Percentiles rank a stretch among this genome's conserved stretches.
Evolutionary conservation across 2,888 invertebrate species (phyloP).

Genomic region (Tupiocoris notatus): DNA sequence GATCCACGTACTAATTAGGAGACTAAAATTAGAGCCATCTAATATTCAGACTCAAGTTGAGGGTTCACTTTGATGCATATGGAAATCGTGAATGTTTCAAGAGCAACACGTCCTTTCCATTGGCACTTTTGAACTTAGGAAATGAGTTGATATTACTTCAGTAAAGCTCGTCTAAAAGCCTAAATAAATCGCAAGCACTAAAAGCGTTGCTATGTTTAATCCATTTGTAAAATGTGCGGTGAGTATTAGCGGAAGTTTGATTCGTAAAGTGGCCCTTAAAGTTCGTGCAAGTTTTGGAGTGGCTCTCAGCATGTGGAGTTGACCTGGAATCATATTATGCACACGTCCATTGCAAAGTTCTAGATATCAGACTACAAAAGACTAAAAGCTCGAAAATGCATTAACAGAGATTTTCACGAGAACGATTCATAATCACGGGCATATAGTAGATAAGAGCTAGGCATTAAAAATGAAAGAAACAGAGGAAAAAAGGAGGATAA

Average conservation of each 20-base stretch:
- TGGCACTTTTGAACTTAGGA: conserved; percentile 34
- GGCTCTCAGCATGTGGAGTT: too few species aligned
- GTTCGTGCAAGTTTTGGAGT: too few species aligned
- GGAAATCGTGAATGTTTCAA: conserved; percentile 34
- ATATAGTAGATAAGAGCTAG: too few species aligned
- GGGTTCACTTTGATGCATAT: conserved; percentile 21
- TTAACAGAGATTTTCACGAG: too few species aligned
- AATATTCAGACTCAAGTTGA: conserved; percentile 18
- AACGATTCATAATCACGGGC: too few species aligned
- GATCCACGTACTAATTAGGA: conserved; percentile 8
- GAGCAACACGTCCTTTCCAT: conserved; percentile 33
- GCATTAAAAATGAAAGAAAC: too few species aligned
- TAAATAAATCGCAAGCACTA: conserved; percentile 29
- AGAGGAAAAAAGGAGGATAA: too few species aligned
- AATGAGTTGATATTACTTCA: conserved; percentile 37
- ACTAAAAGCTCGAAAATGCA: too few species aligned
- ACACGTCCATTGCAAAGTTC: background rate
- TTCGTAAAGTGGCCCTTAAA: too few species aligned
- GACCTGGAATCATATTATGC: background rate
- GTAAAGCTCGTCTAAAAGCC: conserved; percentile 23
- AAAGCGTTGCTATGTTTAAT: conserved; percentile 38
- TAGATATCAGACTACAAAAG: too few species aligned
- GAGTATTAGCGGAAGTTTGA: too few species aligned
- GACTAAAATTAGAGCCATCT: conserved; percentile 33
- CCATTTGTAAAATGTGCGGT: background rate